phyloP scores from a whole-genome alignment of 2,113 vertebrate genomes.

The Cyanoderma ruficeps region DNA sequence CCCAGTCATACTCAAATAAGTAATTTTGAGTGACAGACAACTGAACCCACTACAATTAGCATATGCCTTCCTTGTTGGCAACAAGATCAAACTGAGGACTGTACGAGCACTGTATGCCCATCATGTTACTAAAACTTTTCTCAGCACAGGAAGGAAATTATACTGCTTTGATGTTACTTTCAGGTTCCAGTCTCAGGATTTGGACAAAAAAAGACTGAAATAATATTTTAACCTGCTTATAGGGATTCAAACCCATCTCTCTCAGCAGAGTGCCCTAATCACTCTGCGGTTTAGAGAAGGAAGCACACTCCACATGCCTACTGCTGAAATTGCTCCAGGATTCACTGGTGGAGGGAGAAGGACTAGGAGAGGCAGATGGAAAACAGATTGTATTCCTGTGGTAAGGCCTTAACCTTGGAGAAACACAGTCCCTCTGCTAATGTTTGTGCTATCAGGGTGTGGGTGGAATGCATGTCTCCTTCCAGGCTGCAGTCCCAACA shows the following conservation, averaged over 20 bases:
- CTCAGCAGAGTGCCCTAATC: slow-evolving; percentile 2
- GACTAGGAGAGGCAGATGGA: slow-evolving; percentile 10
- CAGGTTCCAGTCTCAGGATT: not conserved
- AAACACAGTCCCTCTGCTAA: slow-evolving; percentile 37
- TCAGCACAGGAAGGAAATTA: slow-evolving; percentile 25
- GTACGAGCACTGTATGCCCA: not conserved
- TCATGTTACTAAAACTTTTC: not conserved
- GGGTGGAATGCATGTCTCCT: slow-evolving; percentile 26
- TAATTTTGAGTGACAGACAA: not conserved
- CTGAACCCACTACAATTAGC: not conserved
- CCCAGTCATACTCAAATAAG: not conserved
- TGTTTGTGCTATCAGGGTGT: not conserved
- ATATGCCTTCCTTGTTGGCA: not conserved
- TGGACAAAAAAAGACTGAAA: slow-evolving; percentile 22
- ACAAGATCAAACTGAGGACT: not conserved
- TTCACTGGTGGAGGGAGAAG: not conserved
- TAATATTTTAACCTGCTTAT: slow-evolving; percentile 48
- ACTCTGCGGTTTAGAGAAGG: slow-evolving; percentile 2
- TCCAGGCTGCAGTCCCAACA: slow-evolving; percentile 32
- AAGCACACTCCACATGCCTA: slow-evolving; percentile 30
- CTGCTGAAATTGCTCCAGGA: slow-evolving; percentile 33
- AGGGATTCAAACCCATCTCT: not conserved
- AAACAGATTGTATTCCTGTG: slow-evolving; percentile 48
- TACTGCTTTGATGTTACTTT: slow-evolving; percentile 44
- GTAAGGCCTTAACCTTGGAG: slow-evolving; percentile 30